Percentiles rank a stretch among this genome's conserved stretches.
phyloP scores from a whole-genome alignment of 2,113 vertebrate species.

The Centropristis striata region DNA sequence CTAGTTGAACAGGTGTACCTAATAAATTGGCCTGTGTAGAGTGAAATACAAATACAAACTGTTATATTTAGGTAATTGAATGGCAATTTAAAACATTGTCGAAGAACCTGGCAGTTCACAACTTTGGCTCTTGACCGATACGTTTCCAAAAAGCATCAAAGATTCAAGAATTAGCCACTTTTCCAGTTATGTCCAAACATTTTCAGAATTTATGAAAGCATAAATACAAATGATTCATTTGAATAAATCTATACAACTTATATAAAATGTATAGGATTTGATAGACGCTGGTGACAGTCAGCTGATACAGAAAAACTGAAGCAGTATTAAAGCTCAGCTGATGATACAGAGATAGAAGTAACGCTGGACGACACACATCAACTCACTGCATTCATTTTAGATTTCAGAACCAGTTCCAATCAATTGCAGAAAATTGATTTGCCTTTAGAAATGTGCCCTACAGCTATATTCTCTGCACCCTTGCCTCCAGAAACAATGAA shows the following conservation, averaged over 20 bases:
- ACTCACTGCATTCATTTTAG: background rate
- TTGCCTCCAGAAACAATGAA: background rate
- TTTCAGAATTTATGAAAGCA: no score
- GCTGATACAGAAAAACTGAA: no score
- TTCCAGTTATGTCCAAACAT: no score
- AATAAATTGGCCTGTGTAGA: no score
- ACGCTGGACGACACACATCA: background rate
- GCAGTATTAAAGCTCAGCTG: background rate
- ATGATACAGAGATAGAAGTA: background rate
- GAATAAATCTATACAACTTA: no score
- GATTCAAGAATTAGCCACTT: no score
- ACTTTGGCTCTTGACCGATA: background rate
- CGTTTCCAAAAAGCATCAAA: background rate
- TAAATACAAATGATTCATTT: no score
- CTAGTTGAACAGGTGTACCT: no score
- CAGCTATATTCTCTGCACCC: background rate
- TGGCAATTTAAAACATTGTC: background rate
- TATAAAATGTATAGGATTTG: no score
- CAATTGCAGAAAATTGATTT: constrained; percentile 6
- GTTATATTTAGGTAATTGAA: no score
- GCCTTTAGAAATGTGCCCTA: background rate
- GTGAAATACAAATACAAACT: no score
- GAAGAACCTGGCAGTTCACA: background rate
- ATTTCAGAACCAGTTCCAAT: constrained; percentile 1
- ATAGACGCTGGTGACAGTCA: no score